Conservation (phyloP, 2,888 invertebrate species). For the Synanthedon myopaeformis region DNA sequence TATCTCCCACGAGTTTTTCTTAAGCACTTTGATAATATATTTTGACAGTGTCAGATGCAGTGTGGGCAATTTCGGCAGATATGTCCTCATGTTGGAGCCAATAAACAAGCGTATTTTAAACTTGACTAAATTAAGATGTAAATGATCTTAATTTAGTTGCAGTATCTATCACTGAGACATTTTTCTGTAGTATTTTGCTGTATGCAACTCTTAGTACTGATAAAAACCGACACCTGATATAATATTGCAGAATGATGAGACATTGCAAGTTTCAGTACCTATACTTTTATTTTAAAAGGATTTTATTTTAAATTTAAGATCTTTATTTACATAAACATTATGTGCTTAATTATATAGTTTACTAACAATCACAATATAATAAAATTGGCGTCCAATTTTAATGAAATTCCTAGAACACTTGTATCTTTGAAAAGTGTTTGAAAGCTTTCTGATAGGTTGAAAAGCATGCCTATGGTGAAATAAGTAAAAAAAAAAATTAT, state of each 20-base stretch:
- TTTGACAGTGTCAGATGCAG: slow-evolving; percentile 31
- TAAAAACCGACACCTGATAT: too few species aligned
- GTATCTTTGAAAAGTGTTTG: not conserved
- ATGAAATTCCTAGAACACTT: not conserved
- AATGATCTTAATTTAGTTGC: too few species aligned
- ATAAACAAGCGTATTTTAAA: slow-evolving; percentile 5
- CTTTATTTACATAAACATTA: too few species aligned
- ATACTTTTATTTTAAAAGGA: too few species aligned
- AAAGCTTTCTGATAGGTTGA: not conserved
- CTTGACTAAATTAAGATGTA: not conserved
- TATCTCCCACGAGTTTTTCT: slow-evolving; percentile 10
- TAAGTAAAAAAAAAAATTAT: not conserved
- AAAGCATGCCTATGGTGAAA: not conserved
- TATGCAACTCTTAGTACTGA: too few species aligned
- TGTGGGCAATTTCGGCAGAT: slow-evolving; percentile 18
- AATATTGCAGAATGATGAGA: too few species aligned
- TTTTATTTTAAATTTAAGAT: too few species aligned
- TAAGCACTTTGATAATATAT: slow-evolving; percentile 10
- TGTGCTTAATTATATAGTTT: too few species aligned
- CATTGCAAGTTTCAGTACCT: too few species aligned
- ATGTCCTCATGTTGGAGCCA: slow-evolving; percentile 13
- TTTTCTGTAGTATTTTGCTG: too few species aligned
- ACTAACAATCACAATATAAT: too few species aligned
- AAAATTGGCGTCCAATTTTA: not conserved
- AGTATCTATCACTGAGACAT: too few species aligned